These are phyloP conservation scores for Oncorhynchus mykiss DNA, from an alignment of 2,113 vertebrate species.

Conservation along the genomic window DNA sequence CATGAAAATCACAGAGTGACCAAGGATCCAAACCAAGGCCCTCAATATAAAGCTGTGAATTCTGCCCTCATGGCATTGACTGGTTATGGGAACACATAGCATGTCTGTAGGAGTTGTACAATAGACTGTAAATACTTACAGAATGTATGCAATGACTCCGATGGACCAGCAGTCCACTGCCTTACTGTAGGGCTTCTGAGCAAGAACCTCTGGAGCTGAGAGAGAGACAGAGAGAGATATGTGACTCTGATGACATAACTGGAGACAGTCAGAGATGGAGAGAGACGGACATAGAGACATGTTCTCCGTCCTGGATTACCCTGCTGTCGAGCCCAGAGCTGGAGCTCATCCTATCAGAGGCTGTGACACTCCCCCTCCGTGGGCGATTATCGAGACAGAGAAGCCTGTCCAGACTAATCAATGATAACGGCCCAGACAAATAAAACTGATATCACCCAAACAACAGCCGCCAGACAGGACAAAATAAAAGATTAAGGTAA, in stretches of 20 bases:
- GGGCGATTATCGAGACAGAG: background rate
- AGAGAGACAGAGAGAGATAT: background rate
- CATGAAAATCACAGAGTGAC: too few relatives aligned
- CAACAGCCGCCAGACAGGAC: background rate
- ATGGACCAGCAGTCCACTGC: conserved; percentile 99
- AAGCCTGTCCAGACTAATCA: background rate
- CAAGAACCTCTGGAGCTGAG: conserved; percentile 75
- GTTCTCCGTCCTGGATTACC: background rate
- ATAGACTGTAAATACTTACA: conserved; percentile 82
- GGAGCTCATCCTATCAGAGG: background rate
- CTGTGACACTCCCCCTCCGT: background rate
- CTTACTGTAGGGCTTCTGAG: conserved; percentile 92
- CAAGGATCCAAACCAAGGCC: too few relatives aligned
- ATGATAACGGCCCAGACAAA: conserved; percentile 4
- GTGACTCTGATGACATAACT: background rate
- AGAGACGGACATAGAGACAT: background rate
- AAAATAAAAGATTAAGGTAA: background rate
- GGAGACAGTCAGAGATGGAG: background rate
- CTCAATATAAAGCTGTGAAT: too few relatives aligned
- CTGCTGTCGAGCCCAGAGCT: background rate
- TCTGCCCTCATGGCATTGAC: background rate
- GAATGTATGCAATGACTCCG: conserved; percentile 94
- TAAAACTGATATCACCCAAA: background rate
- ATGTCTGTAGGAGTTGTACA: background rate
- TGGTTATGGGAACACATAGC: background rate